These are phyloP conservation scores for Girardia tigrina DNA, from an alignment of 2,888 invertebrate species.

Conservation along the genomic window DNA sequence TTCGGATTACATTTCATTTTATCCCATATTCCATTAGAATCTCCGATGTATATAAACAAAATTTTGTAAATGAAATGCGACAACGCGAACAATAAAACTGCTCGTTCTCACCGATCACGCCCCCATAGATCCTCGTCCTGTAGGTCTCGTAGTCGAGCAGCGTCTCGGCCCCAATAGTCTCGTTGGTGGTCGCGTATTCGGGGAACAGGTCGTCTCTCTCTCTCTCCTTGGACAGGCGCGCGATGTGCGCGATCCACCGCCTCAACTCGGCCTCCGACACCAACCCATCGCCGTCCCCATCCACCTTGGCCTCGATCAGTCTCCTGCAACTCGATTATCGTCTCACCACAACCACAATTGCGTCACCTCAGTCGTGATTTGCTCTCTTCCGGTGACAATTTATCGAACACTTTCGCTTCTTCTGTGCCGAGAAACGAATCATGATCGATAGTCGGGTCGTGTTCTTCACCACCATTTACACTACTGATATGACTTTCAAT, in stretches of 20 bases:
- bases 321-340: slow-evolving; percentile 55
- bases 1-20: too few relatives aligned
- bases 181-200: not conserved
- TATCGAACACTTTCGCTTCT: slow-evolving; percentile 75
- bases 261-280: slow-evolving; percentile 68
- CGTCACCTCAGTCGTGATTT: slow-evolving; percentile 53
- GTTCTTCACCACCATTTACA: slow-evolving; percentile 46
- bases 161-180: too few relatives aligned
- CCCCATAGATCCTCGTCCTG: not conserved
- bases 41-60: too few relatives aligned
- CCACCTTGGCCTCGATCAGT: slow-evolving; percentile 78
- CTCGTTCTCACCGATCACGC: too few relatives aligned
- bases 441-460: slow-evolving; percentile 77
- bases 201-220: not conserved
- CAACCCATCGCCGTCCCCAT: slow-evolving; percentile 52
- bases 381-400: slow-evolving; percentile 70
- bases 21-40: too few relatives aligned
- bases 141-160: not conserved
- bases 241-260: slow-evolving; percentile 66
- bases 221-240: not conserved
- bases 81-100: too few relatives aligned
- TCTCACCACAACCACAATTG: not conserved
- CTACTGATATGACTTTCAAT: not conserved
- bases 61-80: too few relatives aligned
- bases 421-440: slow-evolving; percentile 64